These are phyloP conservation scores for Mohoua ochrocephala DNA, from an alignment of 2,113 vertebrate species.

Conservation along the genomic window DNA sequence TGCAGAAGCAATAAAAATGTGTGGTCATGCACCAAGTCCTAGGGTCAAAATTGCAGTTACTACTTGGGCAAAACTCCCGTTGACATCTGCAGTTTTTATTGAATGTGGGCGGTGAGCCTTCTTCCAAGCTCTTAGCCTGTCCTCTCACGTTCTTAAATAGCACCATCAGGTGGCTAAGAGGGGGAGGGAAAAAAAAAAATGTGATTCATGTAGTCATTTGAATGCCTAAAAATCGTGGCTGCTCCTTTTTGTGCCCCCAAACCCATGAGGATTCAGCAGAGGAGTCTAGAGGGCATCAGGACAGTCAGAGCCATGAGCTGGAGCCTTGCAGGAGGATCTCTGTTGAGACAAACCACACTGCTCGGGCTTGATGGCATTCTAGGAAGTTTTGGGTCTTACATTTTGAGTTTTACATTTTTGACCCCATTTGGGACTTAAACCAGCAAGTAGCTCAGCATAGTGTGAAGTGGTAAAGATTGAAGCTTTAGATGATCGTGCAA, in stretches of 20 bases:
- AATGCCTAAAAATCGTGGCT: background rate
- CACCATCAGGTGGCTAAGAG: background rate
- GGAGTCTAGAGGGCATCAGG: background rate
- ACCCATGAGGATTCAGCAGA: background rate
- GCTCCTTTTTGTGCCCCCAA: background rate
- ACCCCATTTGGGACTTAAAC: background rate
- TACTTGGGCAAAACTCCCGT: background rate
- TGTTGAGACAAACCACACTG: background rate
- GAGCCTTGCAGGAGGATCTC: background rate
- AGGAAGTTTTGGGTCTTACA: background rate
- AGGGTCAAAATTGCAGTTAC: conserved; percentile 18
- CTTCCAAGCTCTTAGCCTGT: background rate
- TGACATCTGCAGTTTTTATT: background rate
- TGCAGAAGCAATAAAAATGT: conserved; percentile 28
- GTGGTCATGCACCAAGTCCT: conserved; percentile 6
- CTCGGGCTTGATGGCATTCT: background rate
- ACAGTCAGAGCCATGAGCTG: background rate
- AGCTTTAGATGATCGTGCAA: background rate
- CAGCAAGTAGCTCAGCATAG: background rate
- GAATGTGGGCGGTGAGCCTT: background rate
- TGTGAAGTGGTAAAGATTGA: background rate
- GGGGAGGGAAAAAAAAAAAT: background rate
- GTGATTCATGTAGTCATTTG: rapidly evolving
- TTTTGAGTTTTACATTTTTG: background rate
- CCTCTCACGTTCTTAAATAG: background rate